Conservation (phyloP, 2,888 invertebrate species). For the Smittia aterrima region DNA sequence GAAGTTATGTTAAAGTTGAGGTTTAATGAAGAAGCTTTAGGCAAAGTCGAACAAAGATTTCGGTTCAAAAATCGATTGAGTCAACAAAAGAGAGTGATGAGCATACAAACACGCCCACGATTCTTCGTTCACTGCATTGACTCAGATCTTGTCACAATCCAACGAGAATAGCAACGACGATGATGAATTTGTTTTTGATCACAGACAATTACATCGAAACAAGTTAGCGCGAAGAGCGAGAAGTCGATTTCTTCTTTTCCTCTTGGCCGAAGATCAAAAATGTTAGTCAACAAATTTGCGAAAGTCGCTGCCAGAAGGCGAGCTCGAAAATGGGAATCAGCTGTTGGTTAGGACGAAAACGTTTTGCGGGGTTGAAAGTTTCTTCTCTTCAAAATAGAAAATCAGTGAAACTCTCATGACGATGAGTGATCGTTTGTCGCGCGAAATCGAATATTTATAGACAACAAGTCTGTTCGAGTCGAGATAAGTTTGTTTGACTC, state of each 20-base stretch:
- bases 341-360: neutral
- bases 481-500: neutral
- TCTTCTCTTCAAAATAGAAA: neutral
- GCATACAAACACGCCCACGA: constrained; percentile 19
- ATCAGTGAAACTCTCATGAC: neutral
- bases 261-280: constrained; percentile 12
- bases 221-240: neutral
- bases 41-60: too few species aligned
- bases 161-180: neutral
- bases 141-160: constrained; percentile 1
- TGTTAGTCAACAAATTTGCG: constrained; percentile 6
- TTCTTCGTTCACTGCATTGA: neutral
- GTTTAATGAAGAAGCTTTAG: too few species aligned
- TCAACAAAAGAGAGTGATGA: neutral
- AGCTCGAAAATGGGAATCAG: constrained; percentile 16
- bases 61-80: too few species aligned
- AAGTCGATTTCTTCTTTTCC: neutral
- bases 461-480: neutral
- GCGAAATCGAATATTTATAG: neutral
- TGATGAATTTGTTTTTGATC: constrained; percentile 32
- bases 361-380: neutral
- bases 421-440: neutral
- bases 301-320: neutral
- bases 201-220: constrained; percentile 16
- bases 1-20: too few species aligned